Percentiles rank a stretch among this genome's conserved stretches.
Evolutionary conservation across 2,797 vertebrate genomes (phyloP).

Genomic region (Simalia tracyae): DNA sequence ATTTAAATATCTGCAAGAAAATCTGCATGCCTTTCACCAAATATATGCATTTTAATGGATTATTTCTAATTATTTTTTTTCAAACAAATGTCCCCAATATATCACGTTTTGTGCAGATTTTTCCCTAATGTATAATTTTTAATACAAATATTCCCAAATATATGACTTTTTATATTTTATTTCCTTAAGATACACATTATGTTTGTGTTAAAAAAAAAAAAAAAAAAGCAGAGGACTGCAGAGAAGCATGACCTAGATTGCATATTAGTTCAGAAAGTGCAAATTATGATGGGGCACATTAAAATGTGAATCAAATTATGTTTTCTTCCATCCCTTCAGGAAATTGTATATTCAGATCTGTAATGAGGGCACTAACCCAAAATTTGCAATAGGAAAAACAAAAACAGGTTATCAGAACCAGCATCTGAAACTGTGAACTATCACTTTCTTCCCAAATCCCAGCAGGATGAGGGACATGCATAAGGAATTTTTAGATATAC

Average conservation of each 20-base stretch:
- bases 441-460: not conserved
- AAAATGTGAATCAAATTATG: not conserved
- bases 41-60: not conserved
- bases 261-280: not conserved
- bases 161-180: not conserved
- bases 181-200: not conserved
- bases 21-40: not conserved
- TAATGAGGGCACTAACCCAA: not conserved
- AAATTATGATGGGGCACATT: not conserved
- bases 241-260: not conserved
- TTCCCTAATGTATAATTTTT: not conserved
- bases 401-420: not conserved
- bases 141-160: not conserved
- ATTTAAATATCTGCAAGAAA: not conserved
- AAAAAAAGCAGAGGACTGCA: not conserved
- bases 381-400: not conserved
- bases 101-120: not conserved
- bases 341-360: not conserved
- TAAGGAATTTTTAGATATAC: not conserved
- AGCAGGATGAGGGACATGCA: not conserved
- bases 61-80: not conserved
- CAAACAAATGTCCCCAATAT: not conserved
- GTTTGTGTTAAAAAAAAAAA: not conserved
- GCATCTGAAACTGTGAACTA: not conserved
- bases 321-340: not conserved